phyloP scores from a whole-genome alignment of 2,113 vertebrate species.

The Neolamprologus caudopunctatus region DNA sequence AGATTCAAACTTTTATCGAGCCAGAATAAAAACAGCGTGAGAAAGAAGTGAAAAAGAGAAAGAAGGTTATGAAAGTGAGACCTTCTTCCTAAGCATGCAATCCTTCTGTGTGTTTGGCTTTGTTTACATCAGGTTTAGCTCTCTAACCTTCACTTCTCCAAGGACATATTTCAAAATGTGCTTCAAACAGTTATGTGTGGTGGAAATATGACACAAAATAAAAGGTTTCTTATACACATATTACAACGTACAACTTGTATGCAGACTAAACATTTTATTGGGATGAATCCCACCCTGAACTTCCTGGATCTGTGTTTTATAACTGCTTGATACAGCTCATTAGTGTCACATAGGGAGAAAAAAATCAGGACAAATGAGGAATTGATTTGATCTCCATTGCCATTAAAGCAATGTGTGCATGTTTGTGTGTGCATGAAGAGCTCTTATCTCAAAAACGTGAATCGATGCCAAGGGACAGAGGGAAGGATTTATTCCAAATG shows the following conservation, averaged over 20 bases:
- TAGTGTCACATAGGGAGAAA: not conserved
- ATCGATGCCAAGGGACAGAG: not conserved
- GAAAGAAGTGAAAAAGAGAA: not conserved
- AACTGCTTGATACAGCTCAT: not conserved
- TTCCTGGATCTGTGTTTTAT: not conserved
- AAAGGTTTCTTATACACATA: not conserved
- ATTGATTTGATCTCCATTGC: not conserved
- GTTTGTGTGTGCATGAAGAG: not conserved
- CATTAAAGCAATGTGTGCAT: not conserved
- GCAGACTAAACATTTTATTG: not conserved
- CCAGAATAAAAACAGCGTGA: not conserved
- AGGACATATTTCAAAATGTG: not conserved
- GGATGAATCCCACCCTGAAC: not conserved
- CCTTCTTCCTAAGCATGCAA: not conserved
- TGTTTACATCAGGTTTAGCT: not conserved
- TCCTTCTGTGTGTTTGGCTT: not conserved
- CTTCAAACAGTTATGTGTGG: not conserved
- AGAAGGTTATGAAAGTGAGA: not conserved
- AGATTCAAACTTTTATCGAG: not conserved
- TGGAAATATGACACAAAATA: not conserved
- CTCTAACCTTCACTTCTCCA: not conserved
- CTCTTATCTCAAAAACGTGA: not conserved
- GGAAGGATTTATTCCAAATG: conserved; percentile 2
- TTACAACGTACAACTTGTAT: not conserved
- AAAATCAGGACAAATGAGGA: not conserved